A percentile compares a stretch with the other conserved stretches of the same genome.
phyloP scores from a whole-genome alignment of 1,140 invertebrate species.

The Hyphantria cunea region DNA sequence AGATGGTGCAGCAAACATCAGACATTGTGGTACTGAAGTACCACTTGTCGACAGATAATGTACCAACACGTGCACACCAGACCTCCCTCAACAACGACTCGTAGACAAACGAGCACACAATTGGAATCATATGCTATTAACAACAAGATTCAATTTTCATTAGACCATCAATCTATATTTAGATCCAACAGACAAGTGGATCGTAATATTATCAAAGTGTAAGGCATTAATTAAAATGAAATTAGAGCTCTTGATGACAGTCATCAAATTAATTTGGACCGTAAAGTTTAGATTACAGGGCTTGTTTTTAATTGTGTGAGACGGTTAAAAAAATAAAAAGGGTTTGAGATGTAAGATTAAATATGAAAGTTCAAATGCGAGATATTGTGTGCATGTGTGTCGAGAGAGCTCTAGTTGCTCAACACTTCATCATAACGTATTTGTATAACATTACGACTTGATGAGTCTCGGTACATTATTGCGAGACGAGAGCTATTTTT shows the following conservation, averaged over 20 bases:
- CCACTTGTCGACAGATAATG: slow-evolving; percentile 5
- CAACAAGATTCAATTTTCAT: background rate
- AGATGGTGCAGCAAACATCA: no score
- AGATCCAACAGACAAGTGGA: slow-evolving; percentile 26
- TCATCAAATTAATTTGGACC: background rate
- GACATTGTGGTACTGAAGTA: background rate
- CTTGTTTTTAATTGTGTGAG: background rate
- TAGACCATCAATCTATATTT: background rate
- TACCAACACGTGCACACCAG: slow-evolving; percentile 5
- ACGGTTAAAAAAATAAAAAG: no score
- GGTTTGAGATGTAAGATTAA: background rate
- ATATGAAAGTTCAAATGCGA: background rate
- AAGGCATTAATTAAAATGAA: slow-evolving; percentile 31
- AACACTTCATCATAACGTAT: background rate
- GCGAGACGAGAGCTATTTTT: background rate
- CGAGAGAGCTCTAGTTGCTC: background rate
- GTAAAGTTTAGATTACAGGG: background rate
- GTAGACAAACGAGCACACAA: background rate
- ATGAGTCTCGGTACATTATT: background rate
- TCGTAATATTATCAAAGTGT: slow-evolving; percentile 23
- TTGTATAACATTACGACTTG: background rate
- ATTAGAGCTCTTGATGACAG: slow-evolving; percentile 9
- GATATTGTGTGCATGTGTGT: background rate
- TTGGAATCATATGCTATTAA: background rate
- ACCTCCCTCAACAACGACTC: slow-evolving; percentile 13